Evolutionary conservation across 2,113 vertebrate species (phyloP).

Genomic region (Telmatochromis sp.): DNA sequence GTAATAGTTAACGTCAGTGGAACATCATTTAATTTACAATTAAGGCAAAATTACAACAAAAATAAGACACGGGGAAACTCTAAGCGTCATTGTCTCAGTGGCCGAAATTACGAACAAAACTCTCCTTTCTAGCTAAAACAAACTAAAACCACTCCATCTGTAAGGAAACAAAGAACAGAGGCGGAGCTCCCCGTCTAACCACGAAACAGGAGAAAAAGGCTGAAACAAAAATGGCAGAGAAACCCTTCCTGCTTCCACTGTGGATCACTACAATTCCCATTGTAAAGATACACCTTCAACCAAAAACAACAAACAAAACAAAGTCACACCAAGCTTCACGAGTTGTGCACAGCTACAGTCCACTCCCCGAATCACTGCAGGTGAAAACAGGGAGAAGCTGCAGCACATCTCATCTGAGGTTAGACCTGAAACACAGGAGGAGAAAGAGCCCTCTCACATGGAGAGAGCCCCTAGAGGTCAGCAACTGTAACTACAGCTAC

Average conservation of each 20-base stretch:
- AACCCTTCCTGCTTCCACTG: accelerated
- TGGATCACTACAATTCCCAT: accelerated
- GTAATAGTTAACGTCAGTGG: accelerated
- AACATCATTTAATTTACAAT: not conserved
- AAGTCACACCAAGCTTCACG: accelerated
- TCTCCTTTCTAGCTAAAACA: not conserved
- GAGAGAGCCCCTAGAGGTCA: not conserved
- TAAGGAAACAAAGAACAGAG: accelerated
- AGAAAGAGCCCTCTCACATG: not conserved
- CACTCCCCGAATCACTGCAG: accelerated
- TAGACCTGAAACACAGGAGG: not conserved
- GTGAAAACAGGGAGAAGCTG: not conserved
- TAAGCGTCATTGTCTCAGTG: not conserved
- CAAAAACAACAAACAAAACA: not conserved
- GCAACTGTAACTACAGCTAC: not conserved
- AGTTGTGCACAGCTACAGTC: not conserved
- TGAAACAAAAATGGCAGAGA: not conserved
- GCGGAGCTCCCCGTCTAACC: not conserved
- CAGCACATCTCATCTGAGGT: not conserved
- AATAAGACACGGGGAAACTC: not conserved
- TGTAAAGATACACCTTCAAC: not conserved
- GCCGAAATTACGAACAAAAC: accelerated
- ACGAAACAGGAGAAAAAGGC: not conserved
- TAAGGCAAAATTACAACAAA: not conserved
- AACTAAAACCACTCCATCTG: accelerated